Conservation (phyloP, 2,113 vertebrate species). For the Rhynchomys soricoides region DNA sequence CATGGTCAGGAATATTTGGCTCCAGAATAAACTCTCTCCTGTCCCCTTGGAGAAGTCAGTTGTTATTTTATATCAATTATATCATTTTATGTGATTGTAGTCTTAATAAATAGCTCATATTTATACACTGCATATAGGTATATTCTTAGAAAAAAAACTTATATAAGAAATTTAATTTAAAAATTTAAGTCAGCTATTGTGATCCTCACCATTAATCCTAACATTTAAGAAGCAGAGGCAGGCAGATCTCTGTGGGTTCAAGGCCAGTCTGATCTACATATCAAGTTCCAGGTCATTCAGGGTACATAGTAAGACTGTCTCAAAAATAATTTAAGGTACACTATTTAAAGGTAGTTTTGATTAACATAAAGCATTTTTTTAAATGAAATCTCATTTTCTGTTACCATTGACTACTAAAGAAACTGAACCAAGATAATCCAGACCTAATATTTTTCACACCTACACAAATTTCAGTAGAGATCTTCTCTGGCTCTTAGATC, state of each 20-base stretch:
- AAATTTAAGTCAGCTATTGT: not conserved
- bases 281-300: no score
- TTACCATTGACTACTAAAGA: not conserved
- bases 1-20: not conserved
- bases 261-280: no score
- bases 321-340: not conserved
- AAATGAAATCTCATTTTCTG: not conserved
- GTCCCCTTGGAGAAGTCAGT: not conserved
- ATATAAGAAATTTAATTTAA: not conserved
- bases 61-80: not conserved
- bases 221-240: not conserved
- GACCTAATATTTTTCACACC: not conserved
- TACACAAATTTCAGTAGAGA: not conserved
- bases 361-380: not conserved
- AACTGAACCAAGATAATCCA: not conserved
- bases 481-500: not conserved
- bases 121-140: not conserved
- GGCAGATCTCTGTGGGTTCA: no score
- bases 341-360: not conserved
- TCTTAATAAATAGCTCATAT: not conserved
- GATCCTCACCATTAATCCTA: not conserved
- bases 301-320: not conserved
- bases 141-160: not conserved
- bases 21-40: not conserved
- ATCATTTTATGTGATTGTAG: not conserved